Evolutionary conservation across 2,113 vertebrate species (phyloP).

Genomic region (Lamprotornis superbus): DNA sequence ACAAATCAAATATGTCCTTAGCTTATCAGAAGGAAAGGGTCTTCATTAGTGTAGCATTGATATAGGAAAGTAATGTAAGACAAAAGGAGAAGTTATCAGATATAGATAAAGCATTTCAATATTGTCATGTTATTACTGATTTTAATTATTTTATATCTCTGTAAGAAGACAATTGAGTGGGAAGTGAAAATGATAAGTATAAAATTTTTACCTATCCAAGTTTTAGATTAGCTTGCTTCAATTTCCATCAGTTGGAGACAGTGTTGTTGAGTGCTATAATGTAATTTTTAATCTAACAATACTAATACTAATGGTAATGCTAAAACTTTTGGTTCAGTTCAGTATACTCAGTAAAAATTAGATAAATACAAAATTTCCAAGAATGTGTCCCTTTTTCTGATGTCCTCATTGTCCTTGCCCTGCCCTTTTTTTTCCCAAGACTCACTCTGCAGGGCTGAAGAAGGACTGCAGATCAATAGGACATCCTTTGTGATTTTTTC

Average conservation of each 20-base stretch:
- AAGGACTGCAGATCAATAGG: not conserved
- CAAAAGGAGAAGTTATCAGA: not conserved
- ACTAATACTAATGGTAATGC: not conserved
- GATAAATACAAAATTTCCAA: not conserved
- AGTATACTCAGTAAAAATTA: not conserved
- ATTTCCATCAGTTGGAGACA: not conserved
- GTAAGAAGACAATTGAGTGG: not conserved
- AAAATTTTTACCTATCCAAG: not conserved
- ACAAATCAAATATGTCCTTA: not conserved
- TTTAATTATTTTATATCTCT: conserved; percentile 2
- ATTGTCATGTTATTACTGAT: not conserved
- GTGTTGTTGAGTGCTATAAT: not conserved
- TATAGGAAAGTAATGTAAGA: not conserved
- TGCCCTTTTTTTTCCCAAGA: not conserved
- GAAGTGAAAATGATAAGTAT: not conserved
- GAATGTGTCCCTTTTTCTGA: not conserved
- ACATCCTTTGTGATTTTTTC: not conserved
- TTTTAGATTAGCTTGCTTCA: not conserved
- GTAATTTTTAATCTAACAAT: not conserved
- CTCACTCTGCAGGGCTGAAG: not conserved
- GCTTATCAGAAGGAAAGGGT: not conserved
- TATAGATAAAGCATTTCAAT: not conserved
- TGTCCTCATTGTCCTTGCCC: not conserved
- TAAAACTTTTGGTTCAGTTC: not conserved
- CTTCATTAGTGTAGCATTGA: not conserved